Base-by-base conservation (phyloP, 2,888 invertebrate genomes). In the Mimumesa dahlbomi region DNA sequence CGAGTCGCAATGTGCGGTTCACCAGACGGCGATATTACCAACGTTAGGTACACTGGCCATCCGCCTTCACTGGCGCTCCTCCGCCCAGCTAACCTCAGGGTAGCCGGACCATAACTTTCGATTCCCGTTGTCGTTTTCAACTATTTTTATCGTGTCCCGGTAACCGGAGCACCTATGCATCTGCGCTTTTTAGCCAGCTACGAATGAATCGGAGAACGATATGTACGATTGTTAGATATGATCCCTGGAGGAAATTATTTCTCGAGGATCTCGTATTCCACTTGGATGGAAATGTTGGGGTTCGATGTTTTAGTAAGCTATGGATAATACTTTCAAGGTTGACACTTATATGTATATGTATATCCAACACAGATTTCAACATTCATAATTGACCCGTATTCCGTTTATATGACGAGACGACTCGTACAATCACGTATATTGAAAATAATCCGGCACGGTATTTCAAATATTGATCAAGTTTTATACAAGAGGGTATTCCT, bases 21-120 rank as follows among this genome's bases (percentile, higher is more conserved):
- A 64, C 64, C 77, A 74, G 66, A 67, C 68, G 62, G 53, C 56
- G 67, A 69, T 73, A 77, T 79, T 78, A 66, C 75, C 62, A 54
- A 62, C 65, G 64, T 76, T 73, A 56, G 61, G 36, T 62, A 49
- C 22, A 57, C 49, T 34, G 21, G 7, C 42, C 48, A 43, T 50
- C 22, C 42, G 36, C 4, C 34, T 48, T 29, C 29, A 2, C 6
- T 13, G 18, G 9, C 18, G 18, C 16, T 43, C 52, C 38, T 34
- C 48, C 18, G 18, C 16, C 48, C 52, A 31, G 22, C 48, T 43
- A 52, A 49, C 34, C 13, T 21, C 46, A 31, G 5, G n/a, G 22
- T 16, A 40, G 42, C 14, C 7, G 14, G 46, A 31, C 31, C 18
- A 31, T 77, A 75, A 77, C 58, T 66, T 56, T 67, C 62, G 66